Percentiles rank a stretch among this genome's conserved stretches.
Evolutionary conservation across 2,113 vertebrate genomes (phyloP).

Genomic region (Accipiter cooperii): DNA sequence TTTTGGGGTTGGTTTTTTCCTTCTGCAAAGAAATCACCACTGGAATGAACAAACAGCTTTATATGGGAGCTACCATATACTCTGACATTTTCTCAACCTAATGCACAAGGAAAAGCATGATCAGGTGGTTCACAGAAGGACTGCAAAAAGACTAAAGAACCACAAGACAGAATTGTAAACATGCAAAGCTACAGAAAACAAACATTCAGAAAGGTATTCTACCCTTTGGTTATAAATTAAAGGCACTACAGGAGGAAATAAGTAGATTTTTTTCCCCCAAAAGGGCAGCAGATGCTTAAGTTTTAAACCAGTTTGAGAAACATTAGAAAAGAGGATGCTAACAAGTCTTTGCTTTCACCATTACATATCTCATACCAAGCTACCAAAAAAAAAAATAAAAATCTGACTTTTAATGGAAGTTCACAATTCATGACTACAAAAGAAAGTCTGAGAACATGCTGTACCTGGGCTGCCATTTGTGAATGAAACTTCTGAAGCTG

Average conservation of each 20-base stretch:
- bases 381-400: not conserved
- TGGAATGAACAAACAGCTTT: not conserved
- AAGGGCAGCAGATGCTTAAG: not conserved
- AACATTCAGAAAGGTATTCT: not conserved
- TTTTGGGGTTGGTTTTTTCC: not conserved
- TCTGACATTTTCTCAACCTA: not conserved
- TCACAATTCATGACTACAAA: not conserved
- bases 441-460: constrained; percentile 22
- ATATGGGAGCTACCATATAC: not conserved
- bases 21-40: not conserved
- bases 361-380: not conserved
- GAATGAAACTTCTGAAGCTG: constrained; percentile 89
- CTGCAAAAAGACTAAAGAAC: not conserved
- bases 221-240: not conserved
- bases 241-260: not conserved
- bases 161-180: not conserved
- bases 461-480: constrained; percentile 90
- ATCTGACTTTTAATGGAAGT: not conserved
- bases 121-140: not conserved
- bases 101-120: not conserved
- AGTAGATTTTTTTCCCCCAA: not conserved
- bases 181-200: not conserved
- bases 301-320: not conserved
- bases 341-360: not conserved
- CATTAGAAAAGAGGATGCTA: not conserved